Evolutionary conservation across 2,797 vertebrate genomes (phyloP).

Genomic region (Thamnophis elegans): DNA sequence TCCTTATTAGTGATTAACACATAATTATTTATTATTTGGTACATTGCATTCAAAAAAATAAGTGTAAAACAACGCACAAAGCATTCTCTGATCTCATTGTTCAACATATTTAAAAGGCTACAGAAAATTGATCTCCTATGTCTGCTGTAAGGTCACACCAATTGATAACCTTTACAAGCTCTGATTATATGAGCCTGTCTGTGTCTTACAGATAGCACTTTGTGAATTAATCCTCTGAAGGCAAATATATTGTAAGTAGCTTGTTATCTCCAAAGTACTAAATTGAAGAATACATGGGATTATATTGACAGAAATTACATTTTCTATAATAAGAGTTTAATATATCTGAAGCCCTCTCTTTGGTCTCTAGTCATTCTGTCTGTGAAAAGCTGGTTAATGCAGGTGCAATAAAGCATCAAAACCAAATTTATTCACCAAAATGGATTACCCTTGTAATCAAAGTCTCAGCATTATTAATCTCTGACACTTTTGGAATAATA

Average conservation of each 20-base stretch:
- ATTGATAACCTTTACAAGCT: slow-evolving; percentile 91
- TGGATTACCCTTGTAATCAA: slow-evolving; percentile 82
- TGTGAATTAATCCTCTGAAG: slow-evolving; percentile 91
- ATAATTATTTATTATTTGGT: not conserved
- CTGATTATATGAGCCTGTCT: slow-evolving; percentile 80
- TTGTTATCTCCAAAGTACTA: slow-evolving; percentile 86
- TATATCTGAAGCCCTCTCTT: slow-evolving; percentile 79
- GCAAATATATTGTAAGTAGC: slow-evolving; percentile 88
- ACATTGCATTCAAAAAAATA: slow-evolving; percentile 28
- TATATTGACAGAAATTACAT: slow-evolving; percentile 93
- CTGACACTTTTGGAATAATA: slow-evolving; percentile 73
- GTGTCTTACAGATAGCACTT: slow-evolving; percentile 79
- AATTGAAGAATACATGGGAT: slow-evolving; percentile 91
- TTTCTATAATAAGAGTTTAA: slow-evolving; percentile 89
- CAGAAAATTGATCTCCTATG: slow-evolving; percentile 83
- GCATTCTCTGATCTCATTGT: slow-evolving; percentile 57
- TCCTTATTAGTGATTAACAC: not conserved
- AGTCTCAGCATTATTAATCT: slow-evolving; percentile 80
- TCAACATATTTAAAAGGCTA: slow-evolving; percentile 68
- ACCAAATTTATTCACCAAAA: slow-evolving; percentile 79
- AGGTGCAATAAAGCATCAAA: slow-evolving; percentile 75
- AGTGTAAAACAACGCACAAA: slow-evolving; percentile 28
- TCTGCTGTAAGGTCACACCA: slow-evolving; percentile 83
- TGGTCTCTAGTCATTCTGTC: slow-evolving; percentile 67
- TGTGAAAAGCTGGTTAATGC: slow-evolving; percentile 74